These are phyloP conservation scores for Mobula hypostoma DNA, from an alignment of 2,113 vertebrate genomes.

Conservation along the genomic window DNA sequence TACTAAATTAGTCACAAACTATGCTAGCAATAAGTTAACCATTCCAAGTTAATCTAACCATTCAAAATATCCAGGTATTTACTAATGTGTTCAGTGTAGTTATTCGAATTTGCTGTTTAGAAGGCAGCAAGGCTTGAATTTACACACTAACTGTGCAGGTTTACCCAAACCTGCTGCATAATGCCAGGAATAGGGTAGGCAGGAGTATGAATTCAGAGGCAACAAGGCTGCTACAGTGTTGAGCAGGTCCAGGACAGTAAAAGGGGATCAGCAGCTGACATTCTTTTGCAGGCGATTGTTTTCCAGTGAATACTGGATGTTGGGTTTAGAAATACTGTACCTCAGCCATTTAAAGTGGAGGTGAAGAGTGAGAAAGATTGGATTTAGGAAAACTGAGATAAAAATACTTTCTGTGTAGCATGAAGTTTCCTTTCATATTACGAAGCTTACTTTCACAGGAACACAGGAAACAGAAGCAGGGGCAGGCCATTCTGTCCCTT, in stretches of 20 bases:
- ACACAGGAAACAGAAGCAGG: no score
- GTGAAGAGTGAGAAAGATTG: neutral
- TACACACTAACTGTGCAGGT: neutral
- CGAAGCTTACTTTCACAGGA: no score
- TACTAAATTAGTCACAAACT: neutral
- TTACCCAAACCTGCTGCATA: neutral
- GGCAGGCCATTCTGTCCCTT: no score
- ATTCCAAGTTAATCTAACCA: neutral
- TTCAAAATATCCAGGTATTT: neutral
- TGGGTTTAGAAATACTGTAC: neutral
- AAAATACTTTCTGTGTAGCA: no score
- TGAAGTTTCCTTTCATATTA: no score
- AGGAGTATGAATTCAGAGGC: no score
- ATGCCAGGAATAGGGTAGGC: neutral
- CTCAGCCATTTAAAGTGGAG: neutral
- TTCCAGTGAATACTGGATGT: neutral
- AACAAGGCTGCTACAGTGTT: no score
- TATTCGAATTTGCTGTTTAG: neutral
- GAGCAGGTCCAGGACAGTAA: no score
- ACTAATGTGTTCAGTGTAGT: neutral
- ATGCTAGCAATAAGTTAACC: neutral
- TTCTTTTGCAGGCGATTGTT: no score
- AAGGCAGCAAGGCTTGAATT: neutral
- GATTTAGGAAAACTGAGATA: neutral
- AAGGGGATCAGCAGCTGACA: no score